A percentile compares a stretch with the other conserved stretches of the same genome.
phyloP scores from a whole-genome alignment of 2,888 invertebrate species.

The Herminia tarsipennalis region DNA sequence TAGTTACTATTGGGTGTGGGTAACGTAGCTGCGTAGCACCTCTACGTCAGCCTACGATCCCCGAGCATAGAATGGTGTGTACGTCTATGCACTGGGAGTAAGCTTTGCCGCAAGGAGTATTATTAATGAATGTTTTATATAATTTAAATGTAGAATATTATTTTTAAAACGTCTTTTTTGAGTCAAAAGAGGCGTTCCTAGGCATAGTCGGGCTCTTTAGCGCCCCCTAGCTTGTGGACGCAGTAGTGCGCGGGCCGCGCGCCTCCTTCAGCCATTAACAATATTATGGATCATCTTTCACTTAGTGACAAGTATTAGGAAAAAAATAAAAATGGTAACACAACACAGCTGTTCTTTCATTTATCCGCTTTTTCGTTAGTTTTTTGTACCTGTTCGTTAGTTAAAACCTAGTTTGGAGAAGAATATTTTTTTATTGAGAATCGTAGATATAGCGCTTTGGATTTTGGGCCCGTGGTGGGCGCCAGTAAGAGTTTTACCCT shows the following conservation, averaged over 20 bases:
- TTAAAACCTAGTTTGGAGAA: constrained; percentile 48
- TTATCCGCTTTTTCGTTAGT: constrained; percentile 79
- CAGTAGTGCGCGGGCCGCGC: constrained; percentile 75
- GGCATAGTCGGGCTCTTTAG: constrained; percentile 59
- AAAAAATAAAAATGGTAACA: constrained; percentile 75
- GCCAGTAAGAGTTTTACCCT: constrained; percentile 59
- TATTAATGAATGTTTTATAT: constrained; percentile 72
- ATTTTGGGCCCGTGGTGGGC: constrained; percentile 57
- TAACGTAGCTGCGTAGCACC: constrained; percentile 51
- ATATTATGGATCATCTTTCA: constrained; percentile 82
- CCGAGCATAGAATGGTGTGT: constrained; percentile 58
- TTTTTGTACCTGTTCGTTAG: constrained; percentile 57
- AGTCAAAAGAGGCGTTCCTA: constrained; percentile 48
- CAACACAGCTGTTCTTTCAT: constrained; percentile 82
- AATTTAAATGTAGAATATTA: constrained; percentile 60
- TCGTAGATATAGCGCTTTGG: constrained; percentile 69
- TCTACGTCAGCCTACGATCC: constrained; percentile 44
- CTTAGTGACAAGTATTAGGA: constrained; percentile 78
- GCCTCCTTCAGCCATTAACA: constrained; percentile 74
- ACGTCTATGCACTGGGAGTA: constrained; percentile 60
- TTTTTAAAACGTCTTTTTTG: constrained; percentile 59
- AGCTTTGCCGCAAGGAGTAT: constrained; percentile 63
- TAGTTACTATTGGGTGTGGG: constrained; percentile 63
- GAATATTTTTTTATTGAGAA: constrained; percentile 56
- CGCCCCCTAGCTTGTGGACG: constrained; percentile 67